These are phyloP conservation scores for Neotoma lepida DNA, from an alignment of 2,113 vertebrate species.

Conservation along the genomic window DNA sequence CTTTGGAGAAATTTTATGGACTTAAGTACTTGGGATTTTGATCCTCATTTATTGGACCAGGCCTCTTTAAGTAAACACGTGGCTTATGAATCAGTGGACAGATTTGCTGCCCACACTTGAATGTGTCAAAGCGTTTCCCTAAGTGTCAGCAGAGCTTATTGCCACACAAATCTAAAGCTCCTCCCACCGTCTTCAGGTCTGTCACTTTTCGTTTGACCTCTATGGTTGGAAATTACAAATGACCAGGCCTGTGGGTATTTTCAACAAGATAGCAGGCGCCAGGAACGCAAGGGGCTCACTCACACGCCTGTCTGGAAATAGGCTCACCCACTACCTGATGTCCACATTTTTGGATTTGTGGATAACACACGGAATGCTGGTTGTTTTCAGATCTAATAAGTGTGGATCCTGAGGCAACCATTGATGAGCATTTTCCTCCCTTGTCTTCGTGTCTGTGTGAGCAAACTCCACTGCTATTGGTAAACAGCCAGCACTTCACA, in stretches of 20 bases:
- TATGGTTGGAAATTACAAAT: slow-evolving; percentile 69
- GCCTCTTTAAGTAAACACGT: slow-evolving; percentile 75
- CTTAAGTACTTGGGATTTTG: slow-evolving; percentile 70
- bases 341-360: neutral
- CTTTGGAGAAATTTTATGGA: slow-evolving; percentile 66
- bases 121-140: slow-evolving; percentile 66
- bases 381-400: neutral
- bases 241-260: slow-evolving; percentile 58
- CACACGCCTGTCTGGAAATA: neutral
- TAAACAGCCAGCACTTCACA: slow-evolving; percentile 47
- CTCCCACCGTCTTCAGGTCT: neutral
- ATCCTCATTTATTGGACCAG: slow-evolving; percentile 75
- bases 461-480: slow-evolving; percentile 59
- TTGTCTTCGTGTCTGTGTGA: slow-evolving; percentile 39
- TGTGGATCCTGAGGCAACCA: rapidly evolving
- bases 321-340: neutral
- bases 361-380: neutral
- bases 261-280: neutral
- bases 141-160: slow-evolving; percentile 61
- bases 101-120: slow-evolving; percentile 61
- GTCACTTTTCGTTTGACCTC: slow-evolving; percentile 57
- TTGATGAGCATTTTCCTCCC: slow-evolving; percentile 44
- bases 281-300: slow-evolving; percentile 8
- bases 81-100: slow-evolving; percentile 61
- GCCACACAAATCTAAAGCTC: slow-evolving; percentile 43